phyloP scores from a whole-genome alignment of 2,113 vertebrate genomes.

The Poecile atricapillus region DNA sequence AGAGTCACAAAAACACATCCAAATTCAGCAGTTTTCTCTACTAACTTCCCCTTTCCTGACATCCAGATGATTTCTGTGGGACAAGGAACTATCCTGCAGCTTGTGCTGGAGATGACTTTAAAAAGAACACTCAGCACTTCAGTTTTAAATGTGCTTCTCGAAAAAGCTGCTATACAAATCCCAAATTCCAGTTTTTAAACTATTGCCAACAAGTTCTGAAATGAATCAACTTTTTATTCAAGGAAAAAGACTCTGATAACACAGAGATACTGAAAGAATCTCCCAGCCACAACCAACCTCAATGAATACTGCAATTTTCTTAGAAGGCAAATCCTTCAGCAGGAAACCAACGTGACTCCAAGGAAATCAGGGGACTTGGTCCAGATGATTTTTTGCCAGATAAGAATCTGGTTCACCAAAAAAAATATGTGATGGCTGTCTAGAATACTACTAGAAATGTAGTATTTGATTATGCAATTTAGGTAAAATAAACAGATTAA shows the following conservation, averaged over 20 bases:
- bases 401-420: neutral
- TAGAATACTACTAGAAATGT: neutral
- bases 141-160: neutral
- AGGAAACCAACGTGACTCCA: neutral
- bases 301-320: neutral
- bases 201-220: neutral
- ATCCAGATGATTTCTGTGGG: neutral
- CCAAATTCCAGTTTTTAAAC: neutral
- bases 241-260: neutral
- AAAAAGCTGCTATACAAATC: neutral
- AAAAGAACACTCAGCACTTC: neutral
- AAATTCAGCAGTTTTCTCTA: constrained; percentile 10
- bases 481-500: neutral
- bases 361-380: neutral
- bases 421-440: rapidly evolving
- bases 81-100: neutral
- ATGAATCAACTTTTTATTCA: neutral
- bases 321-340: neutral
- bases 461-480: neutral
- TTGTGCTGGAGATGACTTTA: neutral
- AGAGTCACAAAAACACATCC: neutral
- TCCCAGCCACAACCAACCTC: neutral
- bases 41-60: neutral
- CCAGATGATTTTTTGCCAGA: neutral
- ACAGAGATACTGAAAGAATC: neutral